Base-by-base conservation (phyloP, 2,888 invertebrate species). In the Caradrina kadenii region DNA sequence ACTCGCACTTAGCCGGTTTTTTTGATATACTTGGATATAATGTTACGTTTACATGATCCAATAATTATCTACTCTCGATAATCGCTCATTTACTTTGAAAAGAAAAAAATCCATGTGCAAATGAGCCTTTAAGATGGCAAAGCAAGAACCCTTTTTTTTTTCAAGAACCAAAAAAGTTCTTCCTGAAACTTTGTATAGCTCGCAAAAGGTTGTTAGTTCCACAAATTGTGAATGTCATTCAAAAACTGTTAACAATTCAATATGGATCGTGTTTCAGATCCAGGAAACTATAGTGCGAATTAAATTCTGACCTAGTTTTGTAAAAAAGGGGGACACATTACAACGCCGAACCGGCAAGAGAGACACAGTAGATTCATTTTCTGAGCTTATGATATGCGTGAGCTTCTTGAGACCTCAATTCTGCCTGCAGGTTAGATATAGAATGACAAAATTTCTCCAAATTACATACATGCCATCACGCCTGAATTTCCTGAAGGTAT, bases 281-380 rank as follows among this genome's bases (percentile, higher is more conserved):
- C n/a, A 21, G 54, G 48, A 66, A 39, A 66, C 13, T 21, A 26
- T 15, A 26, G n/a, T 48, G 7, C n/a, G 5, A 21, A 19, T 74
- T 42, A n/a, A 66, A 49, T 66, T 7, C n/a, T 66, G 54, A 49
- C 75, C 75, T 67, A 31, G n/a, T 74, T 70, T 48, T 10, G 15
- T 3, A 65, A 26, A 48, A 26, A 26, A 39, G 11, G 0, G 10
- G 26, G 11, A 42, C n/a, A 53, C 8, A 13, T 22, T 8, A 48
- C 53, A 54, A 54, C 26, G 48, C 15, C 21, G 17, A 53, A 15
- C 15, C 22, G 8, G 17, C 7, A 11, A 48, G 0, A 52, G 19
- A n/a, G 7, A 21, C 17, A 63, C 17, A 63, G 45, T 17, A 17
- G 22, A 5, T n/a, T 21, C 2, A 53, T 21, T 21, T 53, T 26